Evolutionary conservation across 2,888 invertebrate species (phyloP).

Genomic region (Clusia tigrina): DNA sequence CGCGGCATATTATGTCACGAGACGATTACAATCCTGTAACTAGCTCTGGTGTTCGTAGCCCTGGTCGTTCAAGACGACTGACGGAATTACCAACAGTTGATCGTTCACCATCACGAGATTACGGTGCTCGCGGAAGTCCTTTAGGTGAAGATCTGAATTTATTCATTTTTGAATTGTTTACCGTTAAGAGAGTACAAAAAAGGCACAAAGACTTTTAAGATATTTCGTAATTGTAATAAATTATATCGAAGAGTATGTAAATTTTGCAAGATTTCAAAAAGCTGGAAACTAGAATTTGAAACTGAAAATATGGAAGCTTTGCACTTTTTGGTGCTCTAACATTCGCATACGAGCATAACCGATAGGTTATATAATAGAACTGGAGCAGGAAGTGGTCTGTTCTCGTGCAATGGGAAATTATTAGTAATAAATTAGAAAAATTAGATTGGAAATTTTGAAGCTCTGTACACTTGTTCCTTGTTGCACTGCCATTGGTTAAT

Average conservation of each 20-base stretch:
- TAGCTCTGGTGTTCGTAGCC: constrained; percentile 73
- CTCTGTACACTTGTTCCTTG: no score
- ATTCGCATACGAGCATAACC: no score
- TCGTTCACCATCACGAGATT: constrained; percentile 85
- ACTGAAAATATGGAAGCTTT: not conserved
- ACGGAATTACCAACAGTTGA: constrained; percentile 85
- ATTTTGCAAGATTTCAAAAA: not conserved
- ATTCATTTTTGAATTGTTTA: not conserved
- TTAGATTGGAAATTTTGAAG: constrained; percentile 20
- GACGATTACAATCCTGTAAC: constrained; percentile 68
- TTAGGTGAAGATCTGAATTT: constrained; percentile 62
- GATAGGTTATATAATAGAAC: no score
- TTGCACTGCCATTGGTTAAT: no score
- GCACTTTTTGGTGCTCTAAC: not conserved
- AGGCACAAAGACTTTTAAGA: not conserved
- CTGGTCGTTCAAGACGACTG: constrained; percentile 71
- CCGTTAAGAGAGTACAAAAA: not conserved
- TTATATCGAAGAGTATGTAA: not conserved
- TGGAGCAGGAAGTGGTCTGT: no score
- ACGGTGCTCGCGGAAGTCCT: constrained; percentile 71
- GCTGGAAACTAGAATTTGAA: not conserved
- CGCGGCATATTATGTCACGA: constrained; percentile 66
- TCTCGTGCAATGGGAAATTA: constrained; percentile 34
- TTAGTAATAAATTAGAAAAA: constrained; percentile 37
- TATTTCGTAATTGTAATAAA: not conserved